Evolutionary conservation across 1,140 invertebrate genomes (phyloP), one percentile per base, ranked within the genome.

Genomic region (Proales similis): DNA sequence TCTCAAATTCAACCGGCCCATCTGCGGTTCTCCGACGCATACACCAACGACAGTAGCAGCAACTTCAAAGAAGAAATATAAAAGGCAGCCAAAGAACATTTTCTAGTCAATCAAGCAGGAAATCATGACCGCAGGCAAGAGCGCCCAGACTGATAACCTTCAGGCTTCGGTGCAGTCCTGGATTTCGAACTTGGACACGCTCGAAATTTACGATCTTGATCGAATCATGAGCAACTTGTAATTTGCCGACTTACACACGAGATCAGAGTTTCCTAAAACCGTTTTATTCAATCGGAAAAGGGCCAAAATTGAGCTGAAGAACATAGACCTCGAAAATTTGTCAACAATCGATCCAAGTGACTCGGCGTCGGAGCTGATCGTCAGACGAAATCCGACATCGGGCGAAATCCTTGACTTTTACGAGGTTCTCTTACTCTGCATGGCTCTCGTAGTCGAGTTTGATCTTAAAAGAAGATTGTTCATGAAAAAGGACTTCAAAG

Each of bases 321-420:
- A 61, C 27, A 61, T 61, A 33, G 39, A 61, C 27, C 17, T 61
- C 20, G 26, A 61, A 14, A 32, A 61, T 30, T 61, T 61, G n/a
- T 46, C 47, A 29, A n/a, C 36, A n/a, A 38, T 24, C 36, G 57
- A 61, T 22, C 32, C 29, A 17, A 14, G 11, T 32, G 47, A 61
- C n/a, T 17, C 39, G 22, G 36, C 36, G 26, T 61, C 27, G n/a
- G 57, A 61, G 9, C 7, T 61, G 17, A 45, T 61, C 26, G 57
- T 45, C 20, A n/a, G 39, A 1, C 9, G 57, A 17, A 36, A 61
- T 46, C 39, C 39, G 27, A 46, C 57, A 24, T 45, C 57, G 30
- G 57, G 57, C 3, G 39, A 61, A 46, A 61, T 61, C 14, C 39
- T 61, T 30, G 57, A 45, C 47, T 61, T 61, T 11, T 45, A 45